These are phyloP conservation scores for Ophonus ardosiacus DNA, from an alignment of 2,888 invertebrate genomes.

Conservation along the genomic window DNA sequence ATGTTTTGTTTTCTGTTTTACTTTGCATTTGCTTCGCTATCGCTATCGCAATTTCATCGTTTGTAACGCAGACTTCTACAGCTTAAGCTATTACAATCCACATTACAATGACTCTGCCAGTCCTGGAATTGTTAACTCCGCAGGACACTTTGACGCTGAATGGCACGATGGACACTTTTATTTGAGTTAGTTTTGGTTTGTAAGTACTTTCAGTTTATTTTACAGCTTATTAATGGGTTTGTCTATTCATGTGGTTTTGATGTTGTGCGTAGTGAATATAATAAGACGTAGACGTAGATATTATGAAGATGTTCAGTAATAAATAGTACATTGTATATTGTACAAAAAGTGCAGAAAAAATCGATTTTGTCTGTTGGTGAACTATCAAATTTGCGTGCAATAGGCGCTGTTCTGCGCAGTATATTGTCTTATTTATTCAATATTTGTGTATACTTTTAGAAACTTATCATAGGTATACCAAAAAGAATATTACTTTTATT, in stretches of 20 bases:
- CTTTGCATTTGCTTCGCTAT: slow-evolving; percentile 70
- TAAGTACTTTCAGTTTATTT: slow-evolving; percentile 23
- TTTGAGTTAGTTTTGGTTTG: slow-evolving; percentile 48
- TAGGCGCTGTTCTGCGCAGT: background rate
- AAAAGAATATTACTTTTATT: background rate
- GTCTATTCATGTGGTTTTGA: slow-evolving; percentile 22
- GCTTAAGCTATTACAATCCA: slow-evolving; percentile 55
- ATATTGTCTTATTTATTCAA: background rate
- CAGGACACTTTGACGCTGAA: slow-evolving; percentile 66
- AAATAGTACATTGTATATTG: background rate
- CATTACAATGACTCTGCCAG: slow-evolving; percentile 60
- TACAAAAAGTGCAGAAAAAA: too few species aligned
- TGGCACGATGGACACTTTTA: slow-evolving; percentile 62
- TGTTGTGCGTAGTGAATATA: background rate
- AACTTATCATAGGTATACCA: background rate
- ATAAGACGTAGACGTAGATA: slow-evolving; percentile 7
- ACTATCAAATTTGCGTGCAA: too few species aligned
- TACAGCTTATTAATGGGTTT: slow-evolving; percentile 35
- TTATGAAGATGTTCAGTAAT: background rate
- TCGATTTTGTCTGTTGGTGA: too few species aligned
- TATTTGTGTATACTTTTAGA: background rate
- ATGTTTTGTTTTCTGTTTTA: slow-evolving; percentile 69
- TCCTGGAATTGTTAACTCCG: slow-evolving; percentile 67
- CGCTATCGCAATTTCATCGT: slow-evolving; percentile 67
- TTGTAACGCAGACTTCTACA: slow-evolving; percentile 58